phyloP scores from a whole-genome alignment of 2,113 vertebrate genomes.

The Anguilla rostrata region DNA sequence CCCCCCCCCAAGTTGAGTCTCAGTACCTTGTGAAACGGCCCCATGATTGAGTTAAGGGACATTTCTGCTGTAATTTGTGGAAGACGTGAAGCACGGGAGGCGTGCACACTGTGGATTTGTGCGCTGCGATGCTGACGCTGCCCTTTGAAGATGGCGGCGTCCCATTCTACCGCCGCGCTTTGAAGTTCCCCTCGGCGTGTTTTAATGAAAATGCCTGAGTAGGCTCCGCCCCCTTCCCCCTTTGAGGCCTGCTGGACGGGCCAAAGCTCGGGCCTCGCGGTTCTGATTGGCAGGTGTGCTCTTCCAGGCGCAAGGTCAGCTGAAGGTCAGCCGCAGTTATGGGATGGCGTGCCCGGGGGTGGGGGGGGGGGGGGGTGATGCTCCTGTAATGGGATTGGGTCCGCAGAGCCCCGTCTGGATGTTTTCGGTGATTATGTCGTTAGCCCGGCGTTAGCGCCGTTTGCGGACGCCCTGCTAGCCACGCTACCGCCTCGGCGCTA shows the following conservation, averaged over 20 bases:
- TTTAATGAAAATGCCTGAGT: slow-evolving; percentile 17
- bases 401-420: background rate
- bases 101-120: background rate
- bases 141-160: background rate
- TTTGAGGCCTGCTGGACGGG: background rate
- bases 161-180: background rate
- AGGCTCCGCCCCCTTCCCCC: background rate
- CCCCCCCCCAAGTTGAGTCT: background rate
- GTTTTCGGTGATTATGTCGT: slow-evolving; percentile 23
- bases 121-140: background rate
- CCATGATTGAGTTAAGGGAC: background rate
- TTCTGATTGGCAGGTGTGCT: background rate
- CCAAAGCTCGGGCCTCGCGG: background rate
- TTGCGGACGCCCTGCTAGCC: background rate
- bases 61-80: background rate
- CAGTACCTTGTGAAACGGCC: background rate
- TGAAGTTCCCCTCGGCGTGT: slow-evolving; percentile 18
- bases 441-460: slow-evolving; percentile 16
- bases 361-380: background rate
- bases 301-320: background rate
- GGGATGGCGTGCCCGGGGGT: background rate
- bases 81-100: background rate
- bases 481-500: background rate
- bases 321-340: background rate
- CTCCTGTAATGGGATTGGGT: slow-evolving; percentile 7